phyloP scores from a whole-genome alignment of 2,888 invertebrate species.

The Ochlodes sylvanus region DNA sequence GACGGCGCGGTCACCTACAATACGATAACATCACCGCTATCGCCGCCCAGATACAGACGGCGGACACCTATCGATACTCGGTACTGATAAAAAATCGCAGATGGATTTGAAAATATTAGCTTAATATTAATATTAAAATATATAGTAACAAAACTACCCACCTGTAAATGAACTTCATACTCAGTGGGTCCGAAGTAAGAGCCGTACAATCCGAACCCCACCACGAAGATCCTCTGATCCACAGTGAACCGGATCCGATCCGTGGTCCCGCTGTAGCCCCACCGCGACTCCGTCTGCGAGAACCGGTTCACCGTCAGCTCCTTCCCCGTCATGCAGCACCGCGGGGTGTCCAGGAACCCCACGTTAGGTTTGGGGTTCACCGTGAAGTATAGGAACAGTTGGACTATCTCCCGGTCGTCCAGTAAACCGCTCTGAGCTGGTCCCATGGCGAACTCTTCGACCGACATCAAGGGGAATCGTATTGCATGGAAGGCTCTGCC shows the following conservation, averaged over 20 bases:
- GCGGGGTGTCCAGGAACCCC: constrained; percentile 88
- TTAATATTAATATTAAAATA: too few relatives aligned
- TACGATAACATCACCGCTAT: too few relatives aligned
- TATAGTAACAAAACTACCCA: constrained; percentile 47
- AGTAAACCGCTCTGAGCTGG: constrained; percentile 91
- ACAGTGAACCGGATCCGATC: constrained; percentile 93
- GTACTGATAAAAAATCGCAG: too few relatives aligned
- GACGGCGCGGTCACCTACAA: too few relatives aligned
- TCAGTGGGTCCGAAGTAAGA: constrained; percentile 92
- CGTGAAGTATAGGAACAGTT: constrained; percentile 88
- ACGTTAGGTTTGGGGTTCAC: constrained; percentile 91
- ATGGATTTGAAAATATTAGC: too few relatives aligned
- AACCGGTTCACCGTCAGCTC: constrained; percentile 90
- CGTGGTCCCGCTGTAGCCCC: constrained; percentile 94
- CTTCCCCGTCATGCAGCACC: constrained; percentile 92
- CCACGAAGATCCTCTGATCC: constrained; percentile 91
- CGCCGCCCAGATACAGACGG: too few relatives aligned
- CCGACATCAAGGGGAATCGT: constrained; percentile 93
- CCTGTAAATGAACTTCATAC: constrained; percentile 89
- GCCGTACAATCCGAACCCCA: constrained; percentile 94
- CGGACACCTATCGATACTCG: too few relatives aligned
- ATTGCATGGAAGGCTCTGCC: constrained; percentile 90
- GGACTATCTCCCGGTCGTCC: constrained; percentile 90
- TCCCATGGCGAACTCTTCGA: constrained; percentile 93
- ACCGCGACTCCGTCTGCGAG: constrained; percentile 90